Evolutionary conservation across 2,888 invertebrate genomes (phyloP).

Genomic region (Notodonta ziczac): DNA sequence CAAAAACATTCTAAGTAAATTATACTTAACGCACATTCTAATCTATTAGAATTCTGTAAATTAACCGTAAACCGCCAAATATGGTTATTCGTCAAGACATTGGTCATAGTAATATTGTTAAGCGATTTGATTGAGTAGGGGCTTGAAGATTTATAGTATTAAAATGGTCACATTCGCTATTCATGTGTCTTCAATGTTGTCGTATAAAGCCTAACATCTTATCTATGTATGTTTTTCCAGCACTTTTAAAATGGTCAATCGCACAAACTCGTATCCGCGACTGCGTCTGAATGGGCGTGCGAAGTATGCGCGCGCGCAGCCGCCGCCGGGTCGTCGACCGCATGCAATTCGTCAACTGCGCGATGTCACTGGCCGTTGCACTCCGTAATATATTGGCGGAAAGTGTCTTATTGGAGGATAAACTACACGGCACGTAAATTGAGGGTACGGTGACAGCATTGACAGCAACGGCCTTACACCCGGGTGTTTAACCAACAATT

Average conservation of each 20-base stretch:
- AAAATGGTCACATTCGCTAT: no score
- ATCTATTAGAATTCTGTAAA: neutral
- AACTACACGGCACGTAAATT: no score
- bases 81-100: no score
- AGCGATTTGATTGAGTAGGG: no score
- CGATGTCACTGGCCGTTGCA: constrained; percentile 32
- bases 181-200: no score
- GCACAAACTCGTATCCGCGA: constrained; percentile 8
- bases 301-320: constrained; percentile 32
- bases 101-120: no score
- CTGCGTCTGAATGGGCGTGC: constrained; percentile 29
- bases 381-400: neutral
- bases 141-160: no score
- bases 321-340: constrained; percentile 32
- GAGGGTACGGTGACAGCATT: no score
- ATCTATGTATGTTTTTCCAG: neutral
- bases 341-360: constrained; percentile 45
- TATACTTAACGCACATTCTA: neutral
- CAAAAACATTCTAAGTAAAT: neutral
- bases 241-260: neutral
- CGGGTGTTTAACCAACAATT: no score
- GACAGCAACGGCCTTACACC: no score
- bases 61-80: neutral
- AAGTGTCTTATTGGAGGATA: neutral
- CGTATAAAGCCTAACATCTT: neutral